These are phyloP conservation scores for Leptinotarsa haldemani DNA, from an alignment of 2,888 invertebrate genomes.

Conservation along the genomic window DNA sequence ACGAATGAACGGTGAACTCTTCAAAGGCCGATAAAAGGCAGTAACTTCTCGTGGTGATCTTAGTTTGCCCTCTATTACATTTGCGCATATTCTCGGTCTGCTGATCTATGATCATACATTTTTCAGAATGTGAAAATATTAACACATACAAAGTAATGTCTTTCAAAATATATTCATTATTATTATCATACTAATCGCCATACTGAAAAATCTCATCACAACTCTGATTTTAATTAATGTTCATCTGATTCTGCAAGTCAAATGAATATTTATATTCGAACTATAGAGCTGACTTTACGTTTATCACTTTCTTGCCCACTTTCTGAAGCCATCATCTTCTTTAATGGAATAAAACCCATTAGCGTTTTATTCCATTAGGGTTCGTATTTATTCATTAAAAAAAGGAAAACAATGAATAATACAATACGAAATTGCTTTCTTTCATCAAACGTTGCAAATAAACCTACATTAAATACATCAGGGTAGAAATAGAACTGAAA, in stretches of 20 bases:
- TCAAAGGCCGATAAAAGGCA: no score
- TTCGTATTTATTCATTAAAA: background rate
- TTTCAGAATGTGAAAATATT: no score
- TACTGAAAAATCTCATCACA: no score
- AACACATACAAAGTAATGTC: no score
- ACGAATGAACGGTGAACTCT: no score
- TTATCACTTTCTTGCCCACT: background rate
- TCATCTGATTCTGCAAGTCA: background rate
- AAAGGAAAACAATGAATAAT: background rate
- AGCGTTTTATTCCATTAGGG: background rate
- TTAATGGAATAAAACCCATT: background rate
- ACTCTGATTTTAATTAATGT: background rate
- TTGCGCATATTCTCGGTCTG: no score
- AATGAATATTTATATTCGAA: constrained; percentile 4
- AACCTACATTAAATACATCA: background rate
- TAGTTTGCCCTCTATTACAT: no score
- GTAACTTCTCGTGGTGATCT: no score
- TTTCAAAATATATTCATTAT: no score
- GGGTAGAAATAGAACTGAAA: background rate
- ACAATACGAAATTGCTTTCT: background rate
- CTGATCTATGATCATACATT: no score
- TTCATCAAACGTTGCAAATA: background rate
- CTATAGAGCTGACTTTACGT: background rate
- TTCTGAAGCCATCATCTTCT: background rate
- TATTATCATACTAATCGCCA: no score